Percentiles rank a stretch among this genome's conserved stretches.
Conservation (phyloP, 2,888 invertebrate genomes). For the Epiblema foenella region DNA sequence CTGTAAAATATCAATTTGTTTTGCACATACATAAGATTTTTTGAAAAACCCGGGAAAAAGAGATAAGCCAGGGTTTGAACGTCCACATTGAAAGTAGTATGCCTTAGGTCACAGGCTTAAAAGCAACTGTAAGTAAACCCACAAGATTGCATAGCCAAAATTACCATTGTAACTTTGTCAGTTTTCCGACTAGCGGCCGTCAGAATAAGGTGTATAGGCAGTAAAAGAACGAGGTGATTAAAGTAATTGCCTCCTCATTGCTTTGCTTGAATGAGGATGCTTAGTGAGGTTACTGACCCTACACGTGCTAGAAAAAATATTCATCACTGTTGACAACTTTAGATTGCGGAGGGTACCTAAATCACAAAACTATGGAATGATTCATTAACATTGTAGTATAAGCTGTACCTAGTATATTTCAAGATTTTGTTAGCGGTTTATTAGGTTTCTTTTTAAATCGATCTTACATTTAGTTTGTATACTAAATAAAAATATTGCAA, state of each 20-base stretch:
- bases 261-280: slow-evolving; percentile 50
- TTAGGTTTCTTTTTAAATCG: no score
- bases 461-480: no score
- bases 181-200: slow-evolving; percentile 33
- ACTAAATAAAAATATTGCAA: no score
- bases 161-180: neutral
- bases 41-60: no score
- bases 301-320: slow-evolving; percentile 39
- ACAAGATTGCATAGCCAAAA: slow-evolving; percentile 2
- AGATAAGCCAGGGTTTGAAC: no score
- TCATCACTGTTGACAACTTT: neutral
- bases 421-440: no score
- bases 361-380: neutral
- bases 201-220: slow-evolving; percentile 57
- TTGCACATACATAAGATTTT: no score
- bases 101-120: no score
- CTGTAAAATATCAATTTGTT: no score
- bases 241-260: slow-evolving; percentile 71
- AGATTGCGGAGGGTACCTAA: neutral
- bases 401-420: no score
- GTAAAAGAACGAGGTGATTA: slow-evolving; percentile 68
- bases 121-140: neutral
- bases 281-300: slow-evolving; percentile 26
- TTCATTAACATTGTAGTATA: no score
- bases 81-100: no score